Percentiles rank a stretch among this genome's conserved stretches.
Conservation (phyloP, 2,113 vertebrate genomes). For the Protomyctophum bolini region DNA sequence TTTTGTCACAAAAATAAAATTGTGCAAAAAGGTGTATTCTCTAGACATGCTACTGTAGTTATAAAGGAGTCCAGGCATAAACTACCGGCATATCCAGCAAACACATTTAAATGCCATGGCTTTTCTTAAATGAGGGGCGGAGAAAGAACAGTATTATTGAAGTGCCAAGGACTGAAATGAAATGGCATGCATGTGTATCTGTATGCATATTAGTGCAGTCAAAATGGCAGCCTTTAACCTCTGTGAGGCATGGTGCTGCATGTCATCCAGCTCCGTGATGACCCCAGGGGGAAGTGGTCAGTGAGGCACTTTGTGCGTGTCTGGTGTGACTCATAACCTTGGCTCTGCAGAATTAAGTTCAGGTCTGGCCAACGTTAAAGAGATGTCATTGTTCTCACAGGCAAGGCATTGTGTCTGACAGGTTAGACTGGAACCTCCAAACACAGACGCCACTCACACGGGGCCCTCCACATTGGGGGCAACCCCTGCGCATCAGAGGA, state of each 20-base stretch:
- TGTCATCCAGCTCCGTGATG: neutral
- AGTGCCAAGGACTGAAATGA: no score
- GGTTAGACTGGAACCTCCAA: slow-evolving; percentile 48
- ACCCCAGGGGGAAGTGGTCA: neutral
- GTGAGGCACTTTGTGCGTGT: slow-evolving; percentile 1
- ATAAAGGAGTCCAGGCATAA: no score
- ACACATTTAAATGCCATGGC: no score
- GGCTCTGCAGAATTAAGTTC: slow-evolving; percentile 22
- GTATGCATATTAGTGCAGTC: neutral
- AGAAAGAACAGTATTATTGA: no score
- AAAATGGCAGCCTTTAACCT: slow-evolving; percentile 1
- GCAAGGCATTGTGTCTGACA: slow-evolving; percentile 44
- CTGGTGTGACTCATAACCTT: slow-evolving; percentile 26
- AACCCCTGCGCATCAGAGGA: slow-evolving; percentile 95
- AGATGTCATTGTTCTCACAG: slow-evolving; percentile 28
- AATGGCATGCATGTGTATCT: no score
- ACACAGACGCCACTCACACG: slow-evolving; percentile 32
- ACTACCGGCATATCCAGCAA: no score
- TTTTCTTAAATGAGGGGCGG: no score
- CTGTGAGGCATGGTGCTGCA: neutral
- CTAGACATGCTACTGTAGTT: no score
- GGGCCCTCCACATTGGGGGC: slow-evolving; percentile 77
- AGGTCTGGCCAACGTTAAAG: slow-evolving; percentile 20
- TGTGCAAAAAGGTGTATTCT: no score
- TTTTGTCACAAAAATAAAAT: neutral